phyloP scores from a whole-genome alignment of 1,140 invertebrate genomes.

The Cataglyphis hispanica region DNA sequence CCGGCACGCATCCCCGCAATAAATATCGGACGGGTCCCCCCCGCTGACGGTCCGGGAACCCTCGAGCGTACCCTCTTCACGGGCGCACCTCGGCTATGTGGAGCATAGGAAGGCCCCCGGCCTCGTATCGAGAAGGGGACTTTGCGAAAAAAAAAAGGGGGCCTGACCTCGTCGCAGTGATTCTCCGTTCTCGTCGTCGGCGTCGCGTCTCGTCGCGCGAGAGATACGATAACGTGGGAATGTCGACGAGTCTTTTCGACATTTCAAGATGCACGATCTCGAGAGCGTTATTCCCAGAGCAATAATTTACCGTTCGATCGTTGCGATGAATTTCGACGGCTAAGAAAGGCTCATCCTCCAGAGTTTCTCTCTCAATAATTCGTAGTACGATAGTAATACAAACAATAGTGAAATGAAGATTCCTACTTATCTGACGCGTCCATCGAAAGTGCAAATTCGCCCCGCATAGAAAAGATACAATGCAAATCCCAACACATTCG shows the following conservation, averaged over 20 bases:
- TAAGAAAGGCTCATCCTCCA: background rate
- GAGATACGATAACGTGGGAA: constrained; percentile 67
- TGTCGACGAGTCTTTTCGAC: background rate
- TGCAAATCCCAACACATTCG: background rate
- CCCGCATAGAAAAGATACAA: no score
- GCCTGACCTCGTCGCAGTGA: constrained; percentile 68
- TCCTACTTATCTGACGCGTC: background rate
- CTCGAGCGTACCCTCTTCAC: constrained; percentile 67
- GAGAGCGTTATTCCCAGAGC: background rate
- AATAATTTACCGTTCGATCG: background rate
- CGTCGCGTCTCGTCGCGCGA: background rate
- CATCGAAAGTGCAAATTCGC: background rate
- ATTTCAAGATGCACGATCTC: background rate
- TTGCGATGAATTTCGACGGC: background rate
- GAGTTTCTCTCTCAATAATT: background rate
- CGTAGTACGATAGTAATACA: background rate
- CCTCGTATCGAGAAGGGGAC: constrained; percentile 55
- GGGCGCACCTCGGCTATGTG: constrained; percentile 74
- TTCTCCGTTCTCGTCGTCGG: constrained; percentile 60
- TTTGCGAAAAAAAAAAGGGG: constrained; percentile 73
- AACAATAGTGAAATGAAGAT: background rate
- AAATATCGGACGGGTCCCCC: constrained; percentile 80
- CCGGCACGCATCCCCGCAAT: constrained; percentile 83
- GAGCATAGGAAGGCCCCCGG: constrained; percentile 73
- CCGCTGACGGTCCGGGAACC: constrained; percentile 59